Conservation (phyloP, 2,113 vertebrate species). For the Archocentrus centrarchus region DNA sequence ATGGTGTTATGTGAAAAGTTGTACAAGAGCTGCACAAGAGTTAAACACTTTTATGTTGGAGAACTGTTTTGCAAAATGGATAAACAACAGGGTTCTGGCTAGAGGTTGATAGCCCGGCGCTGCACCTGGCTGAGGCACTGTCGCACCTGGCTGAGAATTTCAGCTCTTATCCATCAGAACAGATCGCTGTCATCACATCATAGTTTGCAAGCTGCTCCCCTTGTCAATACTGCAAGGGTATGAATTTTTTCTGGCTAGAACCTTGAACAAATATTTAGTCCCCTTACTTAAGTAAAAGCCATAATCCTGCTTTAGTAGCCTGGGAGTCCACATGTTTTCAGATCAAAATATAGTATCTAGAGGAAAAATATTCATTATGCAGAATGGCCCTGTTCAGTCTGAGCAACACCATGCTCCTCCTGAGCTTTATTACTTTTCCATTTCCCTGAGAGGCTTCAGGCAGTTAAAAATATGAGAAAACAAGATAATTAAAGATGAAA, state of each 20-base stretch:
- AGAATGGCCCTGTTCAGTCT: not conserved
- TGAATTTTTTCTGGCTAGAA: no score
- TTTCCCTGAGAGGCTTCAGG: not conserved
- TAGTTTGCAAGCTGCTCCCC: no score
- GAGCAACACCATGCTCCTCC: not conserved
- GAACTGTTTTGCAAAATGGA: not conserved
- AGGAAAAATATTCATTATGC: not conserved
- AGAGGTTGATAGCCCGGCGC: no score
- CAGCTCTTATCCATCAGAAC: no score
- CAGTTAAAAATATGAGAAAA: not conserved
- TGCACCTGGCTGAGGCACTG: no score
- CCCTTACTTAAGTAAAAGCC: not conserved
- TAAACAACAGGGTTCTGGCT: not conserved
- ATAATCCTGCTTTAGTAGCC: not conserved
- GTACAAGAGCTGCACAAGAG: no score
- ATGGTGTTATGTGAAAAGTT: not conserved
- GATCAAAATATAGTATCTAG: not conserved
- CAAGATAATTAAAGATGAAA: not conserved
- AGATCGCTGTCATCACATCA: no score
- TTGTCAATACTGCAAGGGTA: no score
- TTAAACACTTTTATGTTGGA: not conserved
- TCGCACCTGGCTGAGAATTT: no score
- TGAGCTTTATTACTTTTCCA: constrained; percentile 1
- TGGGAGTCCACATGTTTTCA: not conserved
- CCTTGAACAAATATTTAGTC: not conserved